These are phyloP conservation scores for Platanista minor DNA, from an alignment of 2,113 vertebrate species.

Conservation along the genomic window DNA sequence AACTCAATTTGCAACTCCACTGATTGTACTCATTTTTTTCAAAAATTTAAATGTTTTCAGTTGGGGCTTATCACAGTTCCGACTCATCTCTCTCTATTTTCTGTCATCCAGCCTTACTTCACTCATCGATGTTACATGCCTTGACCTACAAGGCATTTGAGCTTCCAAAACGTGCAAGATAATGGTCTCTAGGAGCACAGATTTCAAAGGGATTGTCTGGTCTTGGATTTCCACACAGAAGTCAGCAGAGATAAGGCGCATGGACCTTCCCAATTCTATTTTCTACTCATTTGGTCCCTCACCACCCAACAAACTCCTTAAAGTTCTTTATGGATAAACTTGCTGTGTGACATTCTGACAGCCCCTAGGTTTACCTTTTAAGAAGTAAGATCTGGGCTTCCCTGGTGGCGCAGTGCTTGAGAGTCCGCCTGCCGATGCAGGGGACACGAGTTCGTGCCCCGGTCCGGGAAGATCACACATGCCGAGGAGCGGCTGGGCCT, in stretches of 20 bases:
- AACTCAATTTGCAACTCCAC: not conserved
- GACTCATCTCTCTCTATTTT: not conserved
- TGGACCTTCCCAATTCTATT: not conserved
- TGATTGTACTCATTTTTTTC: not conserved
- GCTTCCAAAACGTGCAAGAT: not conserved
- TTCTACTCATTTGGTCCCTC: not conserved
- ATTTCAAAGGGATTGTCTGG: not conserved
- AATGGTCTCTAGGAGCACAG: not conserved
- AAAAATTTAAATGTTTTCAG: not conserved
- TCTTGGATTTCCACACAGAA: not conserved
- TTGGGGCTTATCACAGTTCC: not conserved
- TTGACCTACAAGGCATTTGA: not conserved
- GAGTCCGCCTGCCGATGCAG: too few relatives aligned
- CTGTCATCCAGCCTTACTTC: not conserved
- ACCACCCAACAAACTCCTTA: not conserved
- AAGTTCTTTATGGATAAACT: not conserved
- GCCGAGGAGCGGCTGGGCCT: too few relatives aligned
- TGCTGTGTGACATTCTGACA: not conserved
- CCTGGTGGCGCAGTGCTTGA: too few relatives aligned
- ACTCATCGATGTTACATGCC: not conserved
- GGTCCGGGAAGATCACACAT: too few relatives aligned
- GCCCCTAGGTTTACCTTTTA: not conserved
- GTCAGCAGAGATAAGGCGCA: not conserved
- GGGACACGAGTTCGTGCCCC: too few relatives aligned
- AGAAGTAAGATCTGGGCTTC: conserved; percentile 1